Percentiles rank a stretch among this genome's conserved stretches.
These are phyloP conservation scores for Bombus breviceps DNA, from an alignment of 1,140 invertebrate species.

Conservation along the genomic window DNA sequence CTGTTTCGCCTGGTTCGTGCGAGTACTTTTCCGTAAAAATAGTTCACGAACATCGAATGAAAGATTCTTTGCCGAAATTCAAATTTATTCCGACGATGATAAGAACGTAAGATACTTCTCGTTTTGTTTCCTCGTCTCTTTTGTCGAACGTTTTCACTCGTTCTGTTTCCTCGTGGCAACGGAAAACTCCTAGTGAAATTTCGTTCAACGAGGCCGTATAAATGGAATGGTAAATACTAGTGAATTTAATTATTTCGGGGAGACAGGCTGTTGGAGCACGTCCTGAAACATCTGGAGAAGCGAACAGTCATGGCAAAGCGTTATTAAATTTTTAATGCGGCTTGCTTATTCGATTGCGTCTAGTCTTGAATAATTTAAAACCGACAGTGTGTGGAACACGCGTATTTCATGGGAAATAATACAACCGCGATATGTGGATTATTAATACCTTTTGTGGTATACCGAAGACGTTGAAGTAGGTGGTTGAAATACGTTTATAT, in stretches of 20 bases:
- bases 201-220: constrained; percentile 4
- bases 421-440: neutral
- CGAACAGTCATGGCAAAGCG: neutral
- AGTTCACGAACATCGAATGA: too few relatives aligned
- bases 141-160: neutral
- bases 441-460: neutral
- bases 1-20: neutral
- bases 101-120: neutral
- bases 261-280: neutral
- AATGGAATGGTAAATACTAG: constrained; percentile 45
- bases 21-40: too few relatives aligned
- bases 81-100: neutral
- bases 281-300: constrained; percentile 18
- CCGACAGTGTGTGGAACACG: too few relatives aligned
- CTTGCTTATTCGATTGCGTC: constrained; percentile 32
- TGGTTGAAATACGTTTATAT: neutral
- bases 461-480: neutral
- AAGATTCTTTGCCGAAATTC: neutral
- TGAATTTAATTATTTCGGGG: constrained; percentile 59
- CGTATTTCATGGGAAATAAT: neutral
- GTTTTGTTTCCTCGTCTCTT: neutral
- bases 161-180: neutral
- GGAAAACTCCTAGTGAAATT: neutral
- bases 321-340: constrained; percentile 51
- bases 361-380: constrained; percentile 14